Evolutionary conservation across 2,797 vertebrate species (phyloP).

Genomic region (Sparus aurata): DNA sequence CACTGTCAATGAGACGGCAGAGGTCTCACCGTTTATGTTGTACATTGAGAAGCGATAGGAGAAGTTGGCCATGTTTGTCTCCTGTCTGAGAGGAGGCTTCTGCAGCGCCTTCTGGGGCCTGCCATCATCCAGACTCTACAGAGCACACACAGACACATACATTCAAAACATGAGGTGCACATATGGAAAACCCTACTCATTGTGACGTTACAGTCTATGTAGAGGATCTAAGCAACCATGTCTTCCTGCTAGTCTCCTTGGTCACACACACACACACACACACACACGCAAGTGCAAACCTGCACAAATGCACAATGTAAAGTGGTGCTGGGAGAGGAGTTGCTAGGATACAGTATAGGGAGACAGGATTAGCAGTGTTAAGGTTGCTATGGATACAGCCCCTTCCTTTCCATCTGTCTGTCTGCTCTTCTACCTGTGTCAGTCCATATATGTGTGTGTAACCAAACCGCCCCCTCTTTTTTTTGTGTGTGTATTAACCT

Average conservation of each 20-base stretch:
- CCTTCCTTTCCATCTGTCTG: constrained; percentile 44
- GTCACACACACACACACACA: constrained; percentile 17
- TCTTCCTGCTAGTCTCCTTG: constrained; percentile 34
- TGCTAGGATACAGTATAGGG: constrained; percentile 79
- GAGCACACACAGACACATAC: neutral
- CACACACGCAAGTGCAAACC: constrained; percentile 3
- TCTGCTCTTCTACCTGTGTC: constrained; percentile 60
- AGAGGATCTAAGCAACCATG: constrained; percentile 35
- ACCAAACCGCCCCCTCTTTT: neutral
- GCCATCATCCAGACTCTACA: constrained; percentile 95
- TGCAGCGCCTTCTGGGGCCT: constrained; percentile 89
- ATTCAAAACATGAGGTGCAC: neutral
- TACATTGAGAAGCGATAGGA: constrained; percentile 99
- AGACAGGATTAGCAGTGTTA: constrained; percentile 78
- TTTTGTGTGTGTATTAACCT: constrained; percentile 82
- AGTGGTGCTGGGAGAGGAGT: constrained; percentile 61
- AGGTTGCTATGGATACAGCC: constrained; percentile 77
- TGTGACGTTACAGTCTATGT: constrained; percentile 32
- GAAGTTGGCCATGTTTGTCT: constrained; percentile 99
- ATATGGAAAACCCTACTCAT: constrained; percentile 13
- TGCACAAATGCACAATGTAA: constrained; percentile 30
- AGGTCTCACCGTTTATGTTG: constrained; percentile 94
- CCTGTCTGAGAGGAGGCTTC: constrained; percentile 95
- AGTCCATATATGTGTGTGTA: constrained; percentile 14
- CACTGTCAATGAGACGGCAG: neutral